Evolutionary conservation across 2,797 vertebrate species (phyloP).

Genomic region (Pseudotriccus pelzelni): DNA sequence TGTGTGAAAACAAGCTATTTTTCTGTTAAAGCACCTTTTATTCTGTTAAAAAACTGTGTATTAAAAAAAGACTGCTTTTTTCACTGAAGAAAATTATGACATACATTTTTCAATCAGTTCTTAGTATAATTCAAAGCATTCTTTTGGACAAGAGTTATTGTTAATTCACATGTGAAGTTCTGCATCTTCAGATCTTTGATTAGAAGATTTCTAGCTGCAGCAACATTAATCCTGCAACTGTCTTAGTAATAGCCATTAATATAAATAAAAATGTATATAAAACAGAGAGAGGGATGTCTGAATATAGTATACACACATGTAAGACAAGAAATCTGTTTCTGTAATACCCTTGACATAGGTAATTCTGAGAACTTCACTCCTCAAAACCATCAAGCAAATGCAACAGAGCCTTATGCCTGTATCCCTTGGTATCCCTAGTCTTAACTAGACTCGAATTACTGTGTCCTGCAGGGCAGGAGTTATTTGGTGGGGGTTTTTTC

Average conservation of each 20-base stretch:
- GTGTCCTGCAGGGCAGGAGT: background rate
- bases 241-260: background rate
- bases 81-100: background rate
- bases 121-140: background rate
- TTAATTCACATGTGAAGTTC: background rate
- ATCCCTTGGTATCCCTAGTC: background rate
- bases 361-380: background rate
- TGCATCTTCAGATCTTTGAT: background rate
- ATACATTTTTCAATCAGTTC: background rate
- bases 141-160: background rate
- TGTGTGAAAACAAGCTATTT: background rate
- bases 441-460: background rate
- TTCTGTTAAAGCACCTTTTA: background rate
- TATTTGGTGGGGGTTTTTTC: background rate
- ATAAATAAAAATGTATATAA: background rate
- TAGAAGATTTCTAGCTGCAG: background rate
- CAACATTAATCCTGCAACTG: background rate
- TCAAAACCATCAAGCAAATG: background rate
- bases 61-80: background rate
- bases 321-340: background rate
- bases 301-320: background rate
- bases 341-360: rapidly evolving
- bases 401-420: background rate
- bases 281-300: background rate
- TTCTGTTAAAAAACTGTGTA: background rate